phyloP scores from a whole-genome alignment of 2,888 invertebrate genomes.

The Rhagonycha fulva region DNA sequence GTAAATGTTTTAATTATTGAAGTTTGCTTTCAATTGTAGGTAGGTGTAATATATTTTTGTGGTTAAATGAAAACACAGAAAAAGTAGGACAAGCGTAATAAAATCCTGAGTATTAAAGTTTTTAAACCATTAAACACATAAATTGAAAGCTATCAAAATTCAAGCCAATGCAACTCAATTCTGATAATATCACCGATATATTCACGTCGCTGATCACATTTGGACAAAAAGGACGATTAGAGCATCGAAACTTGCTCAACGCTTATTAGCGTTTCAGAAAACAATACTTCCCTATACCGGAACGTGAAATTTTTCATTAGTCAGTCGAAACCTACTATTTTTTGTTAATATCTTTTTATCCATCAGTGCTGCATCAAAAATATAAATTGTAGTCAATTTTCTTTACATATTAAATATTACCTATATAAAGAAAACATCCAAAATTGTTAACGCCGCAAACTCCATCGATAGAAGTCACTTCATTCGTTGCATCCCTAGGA shows the following conservation, averaged over 20 bases:
- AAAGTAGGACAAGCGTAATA: background rate
- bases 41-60: background rate
- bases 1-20: background rate
- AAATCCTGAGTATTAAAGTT: slow-evolving; percentile 24
- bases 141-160: slow-evolving; percentile 40
- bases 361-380: no score
- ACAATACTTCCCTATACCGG: background rate
- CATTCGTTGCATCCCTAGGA: no score
- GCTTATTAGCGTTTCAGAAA: slow-evolving; percentile 13
- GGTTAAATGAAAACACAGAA: background rate
- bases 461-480: no score
- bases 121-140: slow-evolving; percentile 39
- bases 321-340: no score
- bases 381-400: no score
- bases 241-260: slow-evolving; percentile 23
- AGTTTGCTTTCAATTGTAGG: background rate
- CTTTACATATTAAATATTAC: no score
- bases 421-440: no score
- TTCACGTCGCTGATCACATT: slow-evolving; percentile 31
- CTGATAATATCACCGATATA: slow-evolving; percentile 36
- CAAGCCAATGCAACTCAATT: slow-evolving; percentile 37
- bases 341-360: no score
- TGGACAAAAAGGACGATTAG: slow-evolving; percentile 33
- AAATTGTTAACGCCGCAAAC: no score
- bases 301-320: background rate